Evolutionary conservation across 2,797 vertebrate genomes (phyloP), one percentile per base, ranked within the genome.

Genomic region (Sphaeramia orbicularis): DNA sequence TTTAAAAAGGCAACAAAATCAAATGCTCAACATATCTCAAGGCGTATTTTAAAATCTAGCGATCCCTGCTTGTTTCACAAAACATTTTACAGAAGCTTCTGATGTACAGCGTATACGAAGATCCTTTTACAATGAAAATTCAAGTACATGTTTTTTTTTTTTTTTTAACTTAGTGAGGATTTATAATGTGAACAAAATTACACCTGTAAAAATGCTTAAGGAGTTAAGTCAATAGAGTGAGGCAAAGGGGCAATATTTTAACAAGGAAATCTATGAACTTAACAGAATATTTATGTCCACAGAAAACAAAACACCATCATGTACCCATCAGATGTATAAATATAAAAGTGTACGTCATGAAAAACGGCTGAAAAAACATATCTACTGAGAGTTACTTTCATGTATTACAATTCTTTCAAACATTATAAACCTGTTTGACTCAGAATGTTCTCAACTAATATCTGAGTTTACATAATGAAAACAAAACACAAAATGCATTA

Each of bases 1-100:
- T 69, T 30, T 38, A 70, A 84, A 81, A 92, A 89, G 83, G 88
- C 88, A 90, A 83, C 58, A 68, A 83, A 87, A 73, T 75, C 13
- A 68, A 78, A 74, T 30, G 64, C 60, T 51, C 50, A 80, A 74
- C 51, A 75, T 58, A 52, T 65, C 68, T 65, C 68, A 92, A 92
- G 87, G 85, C 83, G 58, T 57, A 74, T 24, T 21, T 76, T 59
- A 11, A 78, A 64, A 74, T 85, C 41, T 10, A 59, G 63, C 73
- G 60, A 75, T 79, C 80, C 71, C 58, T 6, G 58, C 78, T 82
- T 67, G 65, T 62, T 63, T 70, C 65, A 80, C 66, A 45, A 54
- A 73, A 72, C 50, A 55, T 65, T 13, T 51, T 50, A 82, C 65
- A 63, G 24, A 70, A 78, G 63, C 55, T 30, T 60, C 38, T 48